Conservation (phyloP, 2,888 invertebrate species). For the Drosophila borborema region DNA sequence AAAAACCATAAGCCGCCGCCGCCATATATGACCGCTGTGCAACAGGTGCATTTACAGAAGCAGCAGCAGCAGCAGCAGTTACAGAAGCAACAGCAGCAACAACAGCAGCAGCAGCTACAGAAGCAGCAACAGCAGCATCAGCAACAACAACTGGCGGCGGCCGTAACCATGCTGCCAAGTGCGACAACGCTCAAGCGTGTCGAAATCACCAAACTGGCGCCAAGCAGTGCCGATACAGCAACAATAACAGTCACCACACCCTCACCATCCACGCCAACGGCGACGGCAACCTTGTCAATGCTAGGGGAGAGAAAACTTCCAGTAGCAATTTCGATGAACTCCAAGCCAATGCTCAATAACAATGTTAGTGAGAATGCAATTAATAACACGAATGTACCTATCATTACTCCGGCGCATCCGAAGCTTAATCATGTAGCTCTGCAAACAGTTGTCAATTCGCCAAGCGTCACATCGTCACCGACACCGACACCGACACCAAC, state of each 20-base stretch:
- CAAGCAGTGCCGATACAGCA: slow-evolving; percentile 46
- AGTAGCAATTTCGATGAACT: slow-evolving; percentile 45
- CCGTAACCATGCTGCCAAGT: slow-evolving; percentile 85
- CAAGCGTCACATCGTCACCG: slow-evolving; percentile 39
- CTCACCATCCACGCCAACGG: slow-evolving; percentile 34
- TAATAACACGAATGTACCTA: slow-evolving; percentile 23
- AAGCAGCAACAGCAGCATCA: slow-evolving; percentile 79
- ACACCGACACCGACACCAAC: slow-evolving; percentile 51
- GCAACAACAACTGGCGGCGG: slow-evolving; percentile 81
- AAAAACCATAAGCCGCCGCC: slow-evolving; percentile 84
- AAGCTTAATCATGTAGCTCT: slow-evolving; percentile 41
- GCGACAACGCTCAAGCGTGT: slow-evolving; percentile 81
- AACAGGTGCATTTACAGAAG: slow-evolving; percentile 71
- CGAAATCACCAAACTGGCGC: slow-evolving; percentile 67
- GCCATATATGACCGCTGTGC: slow-evolving; percentile 81
- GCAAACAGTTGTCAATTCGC: slow-evolving; percentile 20
- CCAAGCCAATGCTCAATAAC: slow-evolving; percentile 31
- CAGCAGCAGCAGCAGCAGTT: slow-evolving; percentile 19
- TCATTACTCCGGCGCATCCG: slow-evolving; percentile 15
- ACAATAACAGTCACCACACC: slow-evolving; percentile 42
- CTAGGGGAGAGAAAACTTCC: slow-evolving; percentile 66
- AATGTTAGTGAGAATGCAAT: slow-evolving; percentile 44
- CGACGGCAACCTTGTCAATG: slow-evolving; percentile 51
- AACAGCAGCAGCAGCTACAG: slow-evolving; percentile 76
- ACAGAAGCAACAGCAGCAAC: slow-evolving; percentile 29